A percentile compares a stretch with the other conserved stretches of the same genome.
phyloP scores from a whole-genome alignment of 2,888 invertebrate species.

The Antitype chi region DNA sequence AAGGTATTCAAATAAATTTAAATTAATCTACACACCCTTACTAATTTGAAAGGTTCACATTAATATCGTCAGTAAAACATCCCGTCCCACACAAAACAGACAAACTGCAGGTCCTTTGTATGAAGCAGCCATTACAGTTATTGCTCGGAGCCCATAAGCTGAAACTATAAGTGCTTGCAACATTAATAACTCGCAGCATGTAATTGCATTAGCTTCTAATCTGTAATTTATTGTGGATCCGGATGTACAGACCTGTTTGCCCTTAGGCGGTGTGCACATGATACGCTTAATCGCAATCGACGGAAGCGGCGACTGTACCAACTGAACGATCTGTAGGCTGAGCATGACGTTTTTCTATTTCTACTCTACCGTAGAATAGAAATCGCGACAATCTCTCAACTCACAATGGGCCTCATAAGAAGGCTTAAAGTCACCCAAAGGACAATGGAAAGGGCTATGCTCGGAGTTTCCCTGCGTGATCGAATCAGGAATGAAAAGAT shows the following conservation, averaged over 20 bases:
- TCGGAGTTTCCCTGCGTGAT: no score
- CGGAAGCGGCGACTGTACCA: slow-evolving; percentile 4
- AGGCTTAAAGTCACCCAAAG: no score
- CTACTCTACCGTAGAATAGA: no score
- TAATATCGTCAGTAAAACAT: not conserved
- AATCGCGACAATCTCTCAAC: no score
- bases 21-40: not conserved
- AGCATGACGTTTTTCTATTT: no score
- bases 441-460: no score
- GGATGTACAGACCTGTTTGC: slow-evolving; percentile 58
- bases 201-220: slow-evolving; percentile 70
- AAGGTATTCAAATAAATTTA: not conserved
- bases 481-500: no score
- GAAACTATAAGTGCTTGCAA: slow-evolving; percentile 55
- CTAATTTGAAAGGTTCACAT: not conserved
- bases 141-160: slow-evolving; percentile 41
- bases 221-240: slow-evolving; percentile 65
- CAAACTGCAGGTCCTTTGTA: not conserved
- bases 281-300: slow-evolving; percentile 20
- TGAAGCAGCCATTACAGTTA: slow-evolving; percentile 32
- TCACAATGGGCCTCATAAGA: no score
- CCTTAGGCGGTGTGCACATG: slow-evolving; percentile 38
- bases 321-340: not conserved
- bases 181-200: slow-evolving; percentile 64
- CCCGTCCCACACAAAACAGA: slow-evolving; percentile 1